These are phyloP conservation scores for Cirrhinus molitorella DNA, from an alignment of 2,797 vertebrate genomes.

Conservation along the genomic window DNA sequence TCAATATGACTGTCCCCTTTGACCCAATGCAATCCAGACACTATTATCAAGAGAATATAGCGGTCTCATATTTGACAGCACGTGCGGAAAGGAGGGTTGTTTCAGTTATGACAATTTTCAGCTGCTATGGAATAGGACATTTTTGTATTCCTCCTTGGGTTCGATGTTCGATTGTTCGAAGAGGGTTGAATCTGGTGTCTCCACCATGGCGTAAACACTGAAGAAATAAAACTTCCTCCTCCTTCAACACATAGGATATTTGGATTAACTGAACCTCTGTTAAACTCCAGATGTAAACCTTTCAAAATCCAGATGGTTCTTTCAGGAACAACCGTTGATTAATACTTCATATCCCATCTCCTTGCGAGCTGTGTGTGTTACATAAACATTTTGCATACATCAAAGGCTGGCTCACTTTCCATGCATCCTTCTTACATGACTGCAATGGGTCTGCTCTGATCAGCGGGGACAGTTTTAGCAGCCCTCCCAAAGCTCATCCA, in stretches of 20 bases:
- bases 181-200: slow-evolving; percentile 3
- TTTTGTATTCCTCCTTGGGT: not conserved
- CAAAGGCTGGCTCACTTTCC: slow-evolving; percentile 39
- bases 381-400: slow-evolving; percentile 49
- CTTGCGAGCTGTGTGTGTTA: not conserved
- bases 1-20: slow-evolving; percentile 47
- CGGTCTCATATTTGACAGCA: slow-evolving; percentile 22
- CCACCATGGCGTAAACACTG: slow-evolving; percentile 57
- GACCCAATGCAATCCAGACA: slow-evolving; percentile 55
- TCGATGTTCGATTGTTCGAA: not conserved
- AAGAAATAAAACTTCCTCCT: slow-evolving; percentile 70
- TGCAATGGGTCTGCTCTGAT: slow-evolving; percentile 3
- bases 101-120: not conserved
- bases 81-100: not conserved
- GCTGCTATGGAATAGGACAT: not conserved
- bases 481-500: slow-evolving; percentile 61
- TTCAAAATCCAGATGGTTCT: slow-evolving; percentile 54
- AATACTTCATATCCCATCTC: slow-evolving; percentile 19
- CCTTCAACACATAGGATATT: slow-evolving; percentile 62
- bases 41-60: slow-evolving; percentile 26
- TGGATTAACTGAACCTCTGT: slow-evolving; percentile 42
- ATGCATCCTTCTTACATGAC: slow-evolving; percentile 2
- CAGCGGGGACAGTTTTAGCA: slow-evolving; percentile 17
- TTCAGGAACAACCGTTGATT: slow-evolving; percentile 45
- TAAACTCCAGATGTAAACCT: slow-evolving; percentile 65